Conservation (phyloP, 2,113 vertebrate genomes). For the Taurulus bubalis region DNA sequence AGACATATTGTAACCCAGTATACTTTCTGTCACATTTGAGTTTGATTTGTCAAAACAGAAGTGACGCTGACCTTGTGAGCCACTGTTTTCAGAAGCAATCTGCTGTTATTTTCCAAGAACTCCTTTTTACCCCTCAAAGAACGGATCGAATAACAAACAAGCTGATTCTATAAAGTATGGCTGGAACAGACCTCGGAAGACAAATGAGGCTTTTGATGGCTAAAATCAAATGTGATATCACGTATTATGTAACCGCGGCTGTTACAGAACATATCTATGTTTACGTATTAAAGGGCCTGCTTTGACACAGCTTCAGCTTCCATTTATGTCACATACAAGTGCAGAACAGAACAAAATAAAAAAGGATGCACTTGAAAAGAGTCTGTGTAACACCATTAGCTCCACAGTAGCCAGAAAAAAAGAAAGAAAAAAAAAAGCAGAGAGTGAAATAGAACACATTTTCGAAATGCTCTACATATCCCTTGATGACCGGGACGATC, state of each 20-base stretch:
- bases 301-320: constrained; percentile 8
- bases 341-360: constrained; percentile 39
- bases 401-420: constrained; percentile 43
- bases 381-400: constrained; percentile 54
- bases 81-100: constrained; percentile 4
- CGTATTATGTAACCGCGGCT: not conserved
- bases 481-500: constrained; percentile 47
- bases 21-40: constrained; percentile 9
- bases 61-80: constrained; percentile 12
- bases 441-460: constrained; percentile 43
- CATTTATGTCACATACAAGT: constrained; percentile 50
- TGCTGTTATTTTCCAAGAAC: constrained; percentile 32
- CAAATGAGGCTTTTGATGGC: constrained; percentile 28
- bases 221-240: constrained; percentile 38
- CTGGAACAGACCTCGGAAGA: constrained; percentile 37
- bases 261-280: constrained; percentile 2
- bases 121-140: constrained; percentile 34
- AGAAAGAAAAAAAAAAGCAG: constrained; percentile 38
- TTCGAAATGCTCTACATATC: constrained; percentile 42
- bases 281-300: not conserved
- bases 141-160: constrained; percentile 29
- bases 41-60: constrained; percentile 37
- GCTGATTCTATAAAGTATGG: constrained; percentile 32
- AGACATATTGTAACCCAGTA: not conserved
- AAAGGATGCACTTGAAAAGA: constrained; percentile 66